Evolutionary conservation across 2,888 invertebrate genomes (phyloP).

Genomic region (Exephanes ischioxanthus): DNA sequence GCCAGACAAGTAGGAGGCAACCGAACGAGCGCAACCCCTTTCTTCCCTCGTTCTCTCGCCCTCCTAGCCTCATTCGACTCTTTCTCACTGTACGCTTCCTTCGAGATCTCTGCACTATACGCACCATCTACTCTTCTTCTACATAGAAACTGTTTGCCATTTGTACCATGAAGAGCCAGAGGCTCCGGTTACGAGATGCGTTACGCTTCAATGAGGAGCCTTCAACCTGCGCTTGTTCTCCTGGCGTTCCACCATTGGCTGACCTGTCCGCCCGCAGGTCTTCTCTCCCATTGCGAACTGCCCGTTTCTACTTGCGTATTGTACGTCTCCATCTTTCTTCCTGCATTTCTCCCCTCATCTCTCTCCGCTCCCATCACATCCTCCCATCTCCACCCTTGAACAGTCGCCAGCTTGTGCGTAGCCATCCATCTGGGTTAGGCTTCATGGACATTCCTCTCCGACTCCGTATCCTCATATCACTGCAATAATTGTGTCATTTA

Average conservation of each 20-base stretch:
- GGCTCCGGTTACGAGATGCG: constrained; percentile 15
- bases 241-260: not conserved
- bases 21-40: constrained; percentile 71
- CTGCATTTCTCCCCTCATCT: not conserved
- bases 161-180: not conserved
- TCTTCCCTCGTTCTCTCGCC: constrained; percentile 47
- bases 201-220: constrained; percentile 31
- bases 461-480: not conserved
- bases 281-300: not conserved
- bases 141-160: not conserved
- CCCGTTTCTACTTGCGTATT: not conserved
- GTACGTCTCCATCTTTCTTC: not conserved
- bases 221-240: not conserved
- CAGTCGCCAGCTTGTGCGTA: not conserved
- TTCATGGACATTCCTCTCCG: constrained; percentile 22
- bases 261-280: not conserved
- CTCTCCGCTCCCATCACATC: not conserved
- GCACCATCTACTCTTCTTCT: constrained; percentile 12
- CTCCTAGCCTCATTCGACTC: constrained; percentile 30
- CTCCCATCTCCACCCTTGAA: not conserved
- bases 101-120: constrained; percentile 11
- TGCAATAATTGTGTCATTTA: constrained; percentile 6
- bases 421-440: too few relatives aligned
- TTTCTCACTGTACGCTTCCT: constrained; percentile 13
- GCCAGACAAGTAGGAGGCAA: constrained; percentile 71